Evolutionary conservation across 2,888 invertebrate species (phyloP), one percentile per base, ranked within the genome.

Genomic region (Andricus curvator): DNA sequence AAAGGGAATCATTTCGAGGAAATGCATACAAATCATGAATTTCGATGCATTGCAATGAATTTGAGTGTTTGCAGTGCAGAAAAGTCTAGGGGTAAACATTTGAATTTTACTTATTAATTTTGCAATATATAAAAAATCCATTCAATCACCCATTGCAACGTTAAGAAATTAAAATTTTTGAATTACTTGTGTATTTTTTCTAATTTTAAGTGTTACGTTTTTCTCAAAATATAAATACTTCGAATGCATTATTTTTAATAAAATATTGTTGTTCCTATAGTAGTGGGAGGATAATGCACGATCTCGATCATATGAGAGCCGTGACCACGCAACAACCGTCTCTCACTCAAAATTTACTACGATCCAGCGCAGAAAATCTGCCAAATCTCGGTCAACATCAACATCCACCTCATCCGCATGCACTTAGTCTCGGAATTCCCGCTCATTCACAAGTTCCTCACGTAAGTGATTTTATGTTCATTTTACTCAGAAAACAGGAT

Each of bases 271-370:
- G 20, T 79, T 60, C 67, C n/a, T 20, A 68, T 74, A 90, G 87
- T 79, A 85, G 86, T 79, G 83, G 86, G 94, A 95, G 97, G 89
- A 97, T 98, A 89, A 94, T 98, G 90, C 98, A 98, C 85, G 98
- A 98, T 92, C 94, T 98, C 90, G 98, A 98, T 93, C 97, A 97
- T 93, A 95, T 96, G 87, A 95, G 97, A 91, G 95, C 95, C 84
- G 96, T 93, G 37, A 92, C 92, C 77, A 91, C 92, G 80, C 92
- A 92, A 81, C 92, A 91, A 81, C 92, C 92, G 74, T 90, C 90
- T 22, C 87, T 84, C 70, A 84, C 89, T 79, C 91, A 91, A 80
- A 89, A 88, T 77, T 88, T 92, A 76, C 86, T 93, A 76, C 88
- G 91, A 82, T 91, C 92, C 76, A 93, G 92, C 84, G 88, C 91